These are phyloP conservation scores for Ctenoplectra terminalis DNA, from an alignment of 1,140 invertebrate species.

Conservation along the genomic window DNA sequence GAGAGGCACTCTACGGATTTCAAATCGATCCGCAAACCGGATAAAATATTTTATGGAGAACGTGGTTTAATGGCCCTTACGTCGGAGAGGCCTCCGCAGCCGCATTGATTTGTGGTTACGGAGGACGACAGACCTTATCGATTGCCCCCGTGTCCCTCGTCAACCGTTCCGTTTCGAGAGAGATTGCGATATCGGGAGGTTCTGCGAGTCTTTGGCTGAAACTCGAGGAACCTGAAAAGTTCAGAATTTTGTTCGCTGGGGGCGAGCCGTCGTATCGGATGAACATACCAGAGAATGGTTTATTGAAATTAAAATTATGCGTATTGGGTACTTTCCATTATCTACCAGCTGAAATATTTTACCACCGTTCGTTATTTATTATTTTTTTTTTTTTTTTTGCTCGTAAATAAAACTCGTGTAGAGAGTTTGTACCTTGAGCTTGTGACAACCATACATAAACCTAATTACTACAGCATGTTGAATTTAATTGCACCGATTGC, in stretches of 20 bases:
- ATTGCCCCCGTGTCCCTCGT: conserved; percentile 56
- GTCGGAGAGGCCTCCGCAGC: conserved; percentile 47
- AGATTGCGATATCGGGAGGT: conserved; percentile 61
- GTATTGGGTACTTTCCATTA: too few species aligned
- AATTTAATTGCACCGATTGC: background rate
- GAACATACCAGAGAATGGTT: background rate
- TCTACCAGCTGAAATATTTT: too few species aligned
- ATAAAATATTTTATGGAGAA: conserved; percentile 75
- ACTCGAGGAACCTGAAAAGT: background rate
- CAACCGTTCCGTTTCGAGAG: conserved; percentile 28
- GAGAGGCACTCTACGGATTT: conserved; percentile 65
- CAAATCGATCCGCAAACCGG: conserved; percentile 70
- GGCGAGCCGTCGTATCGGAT: background rate
- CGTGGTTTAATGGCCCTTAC: conserved; percentile 68
- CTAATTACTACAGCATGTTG: background rate
- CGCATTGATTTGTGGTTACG: conserved; percentile 66
- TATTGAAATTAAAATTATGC: too few species aligned
- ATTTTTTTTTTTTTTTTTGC: background rate
- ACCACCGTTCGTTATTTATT: too few species aligned
- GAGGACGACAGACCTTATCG: conserved; percentile 64
- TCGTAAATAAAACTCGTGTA: too few species aligned
- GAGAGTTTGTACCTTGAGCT: background rate
- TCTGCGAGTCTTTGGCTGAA: too few species aligned
- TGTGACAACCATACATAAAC: too few species aligned
- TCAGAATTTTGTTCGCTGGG: conserved; percentile 3